Conservation (phyloP, 2,113 vertebrate species). For the Myiagra hebetior region DNA sequence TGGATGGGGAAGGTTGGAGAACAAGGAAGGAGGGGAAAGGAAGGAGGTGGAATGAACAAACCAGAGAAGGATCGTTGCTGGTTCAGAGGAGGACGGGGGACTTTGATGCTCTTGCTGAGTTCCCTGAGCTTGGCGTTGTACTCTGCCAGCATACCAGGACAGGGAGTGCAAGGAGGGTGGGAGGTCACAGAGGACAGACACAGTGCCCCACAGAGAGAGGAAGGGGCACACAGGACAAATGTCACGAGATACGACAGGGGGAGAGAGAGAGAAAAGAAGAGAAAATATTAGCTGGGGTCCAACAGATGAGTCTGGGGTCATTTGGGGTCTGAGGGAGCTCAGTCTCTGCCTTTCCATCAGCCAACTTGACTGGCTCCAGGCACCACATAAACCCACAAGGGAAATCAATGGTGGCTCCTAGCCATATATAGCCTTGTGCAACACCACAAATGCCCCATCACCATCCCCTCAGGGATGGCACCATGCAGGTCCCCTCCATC, state of each 20-base stretch:
- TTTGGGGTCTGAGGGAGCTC: not conserved
- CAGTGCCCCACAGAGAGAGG: not conserved
- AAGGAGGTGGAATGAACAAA: conserved; percentile 75
- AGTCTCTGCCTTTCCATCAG: not conserved
- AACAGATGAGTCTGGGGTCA: not conserved
- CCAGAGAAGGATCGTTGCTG: conserved; percentile 85
- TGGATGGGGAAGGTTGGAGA: not conserved
- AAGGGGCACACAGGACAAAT: conserved; percentile 44
- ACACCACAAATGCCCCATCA: not conserved
- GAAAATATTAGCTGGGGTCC: conserved; percentile 28
- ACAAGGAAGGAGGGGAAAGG: not conserved
- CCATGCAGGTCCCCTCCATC: not conserved
- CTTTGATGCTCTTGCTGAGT: conserved; percentile 72
- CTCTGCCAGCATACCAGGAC: conserved; percentile 77
- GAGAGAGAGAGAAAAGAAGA: conserved; percentile 33
- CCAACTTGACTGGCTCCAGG: not conserved
- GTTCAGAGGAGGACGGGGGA: conserved; percentile 72
- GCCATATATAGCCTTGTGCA: not conserved
- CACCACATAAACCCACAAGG: not conserved
- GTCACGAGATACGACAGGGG: conserved; percentile 54
- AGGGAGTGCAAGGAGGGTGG: conserved; percentile 43
- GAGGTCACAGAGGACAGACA: conserved; percentile 61
- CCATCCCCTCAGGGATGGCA: not conserved
- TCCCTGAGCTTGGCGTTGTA: conserved; percentile 89
- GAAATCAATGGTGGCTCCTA: not conserved